Evolutionary conservation across 2,797 vertebrate species (phyloP), one percentile per base, ranked within the genome.

Genomic region (Lutjanus argentimaculatus): DNA sequence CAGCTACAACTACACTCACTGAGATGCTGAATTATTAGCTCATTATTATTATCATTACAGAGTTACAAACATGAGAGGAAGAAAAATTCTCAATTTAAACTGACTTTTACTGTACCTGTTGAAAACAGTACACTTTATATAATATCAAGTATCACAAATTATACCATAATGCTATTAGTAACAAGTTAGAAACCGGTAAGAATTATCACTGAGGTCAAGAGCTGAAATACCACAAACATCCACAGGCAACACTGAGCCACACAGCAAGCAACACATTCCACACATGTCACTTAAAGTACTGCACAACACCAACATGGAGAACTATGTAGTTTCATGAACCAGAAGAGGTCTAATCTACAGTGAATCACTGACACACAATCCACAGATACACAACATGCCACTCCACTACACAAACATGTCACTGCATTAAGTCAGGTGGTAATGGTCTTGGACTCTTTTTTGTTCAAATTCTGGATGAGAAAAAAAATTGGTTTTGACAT

Each of bases 301-400:
- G 68, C 83, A 92, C 86, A 75, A 94, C 90, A 93, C 70, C 87
- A 58, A 92, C 30, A 92, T 74, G 79, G 67, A 83, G 70, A 36
- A 36, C 30, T 36, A 36, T 6, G 87, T 79, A 63, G 52, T 14
- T 80, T 90, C 75, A 85, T 63, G 67, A 83, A 75, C 79, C 77
- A 58, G 76, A 53, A 83, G 42, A 42, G 30, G 30, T 36, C 30
- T 36, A 36, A 6, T 36, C 30, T 36, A 36, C 30, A 36, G 30
- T 87, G 80, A 87, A 73, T 42, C 88, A 90, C 88, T 40, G 77
- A 92, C 79, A 86, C 79, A 80, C 68, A 40, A 75, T 68, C 89
- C 81, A 90, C 89, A 93, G 61, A 80, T 30, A 84, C 71, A 84
- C 61, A 91, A 87, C 92, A 93, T 92, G 89, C 91, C 82, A 90